Conservation (phyloP, 92 coral and sea anemone genomes). For the Montipora capitata region DNA sequence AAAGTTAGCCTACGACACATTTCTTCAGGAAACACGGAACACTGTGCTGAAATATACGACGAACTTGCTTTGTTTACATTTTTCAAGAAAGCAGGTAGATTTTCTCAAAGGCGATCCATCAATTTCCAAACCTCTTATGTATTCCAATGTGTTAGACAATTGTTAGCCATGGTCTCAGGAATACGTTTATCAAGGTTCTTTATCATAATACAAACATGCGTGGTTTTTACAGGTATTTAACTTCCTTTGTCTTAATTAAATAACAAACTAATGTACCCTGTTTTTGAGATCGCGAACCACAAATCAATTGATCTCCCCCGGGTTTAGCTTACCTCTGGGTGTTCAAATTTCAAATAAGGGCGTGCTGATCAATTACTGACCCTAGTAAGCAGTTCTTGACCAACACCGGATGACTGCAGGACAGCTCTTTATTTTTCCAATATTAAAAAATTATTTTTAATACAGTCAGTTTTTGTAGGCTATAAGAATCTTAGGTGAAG, state of each 20-base stretch:
- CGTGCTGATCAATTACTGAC: neutral
- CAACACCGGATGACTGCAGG: too few species aligned
- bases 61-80: neutral
- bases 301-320: too few species aligned
- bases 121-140: neutral
- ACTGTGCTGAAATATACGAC: neutral
- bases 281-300: neutral
- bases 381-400: neutral
- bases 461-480: too few species aligned
- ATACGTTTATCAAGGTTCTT: neutral
- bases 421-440: too few species aligned
- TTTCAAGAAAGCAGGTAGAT: neutral
- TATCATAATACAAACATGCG: slow-evolving; percentile 25
- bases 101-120: neutral
- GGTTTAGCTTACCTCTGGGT: too few species aligned
- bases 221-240: slow-evolving; percentile 26
- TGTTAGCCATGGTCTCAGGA: slow-evolving; percentile 17
- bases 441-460: too few species aligned
- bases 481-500: too few species aligned
- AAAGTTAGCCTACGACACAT: neutral
- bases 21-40: neutral
- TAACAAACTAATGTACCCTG: neutral
- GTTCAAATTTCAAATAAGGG: neutral
- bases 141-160: neutral
- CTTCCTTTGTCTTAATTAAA: neutral